Percentiles rank a stretch among this genome's conserved stretches.
Conservation (phyloP, 2,797 vertebrate genomes). For the Lithobates sylvaticus region DNA sequence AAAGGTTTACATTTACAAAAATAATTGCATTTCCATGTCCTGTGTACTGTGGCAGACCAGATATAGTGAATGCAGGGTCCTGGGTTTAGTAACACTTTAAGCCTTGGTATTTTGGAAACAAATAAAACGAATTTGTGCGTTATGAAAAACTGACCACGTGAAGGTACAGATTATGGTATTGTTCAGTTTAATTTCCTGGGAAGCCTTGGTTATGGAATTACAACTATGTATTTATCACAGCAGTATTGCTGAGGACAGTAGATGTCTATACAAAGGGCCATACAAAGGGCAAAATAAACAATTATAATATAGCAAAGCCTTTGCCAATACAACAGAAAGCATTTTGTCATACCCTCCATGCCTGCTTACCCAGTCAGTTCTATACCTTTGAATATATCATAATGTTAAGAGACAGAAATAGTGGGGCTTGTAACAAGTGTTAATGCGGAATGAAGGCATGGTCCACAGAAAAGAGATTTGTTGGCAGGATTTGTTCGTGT, state of each 20-base stretch:
- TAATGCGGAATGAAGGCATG: slow-evolving; percentile 61
- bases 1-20: too few relatives aligned
- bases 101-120: too few relatives aligned
- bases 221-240: slow-evolving; percentile 51
- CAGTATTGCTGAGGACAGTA: slow-evolving; percentile 1
- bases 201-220: slow-evolving; percentile 1
- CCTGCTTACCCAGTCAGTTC: slow-evolving; percentile 56
- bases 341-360: slow-evolving; percentile 51
- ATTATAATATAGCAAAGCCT: slow-evolving; percentile 27
- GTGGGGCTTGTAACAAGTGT: slow-evolving; percentile 62
- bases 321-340: not conserved
- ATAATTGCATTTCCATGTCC: too few relatives aligned
- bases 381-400: slow-evolving; percentile 61
- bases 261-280: slow-evolving; percentile 11
- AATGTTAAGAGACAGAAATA: slow-evolving; percentile 2
- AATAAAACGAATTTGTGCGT: not conserved
- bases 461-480: slow-evolving; percentile 57
- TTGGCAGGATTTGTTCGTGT: slow-evolving; percentile 48
- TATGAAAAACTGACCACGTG: slow-evolving; percentile 15
- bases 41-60: too few relatives aligned
- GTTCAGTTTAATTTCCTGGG: slow-evolving; percentile 28
- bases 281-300: slow-evolving; percentile 25
- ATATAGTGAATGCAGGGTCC: too few relatives aligned
- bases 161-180: slow-evolving; percentile 4
- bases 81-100: too few relatives aligned